Conservation (phyloP, 2,888 invertebrate species). For the Uloborus plumipes region DNA sequence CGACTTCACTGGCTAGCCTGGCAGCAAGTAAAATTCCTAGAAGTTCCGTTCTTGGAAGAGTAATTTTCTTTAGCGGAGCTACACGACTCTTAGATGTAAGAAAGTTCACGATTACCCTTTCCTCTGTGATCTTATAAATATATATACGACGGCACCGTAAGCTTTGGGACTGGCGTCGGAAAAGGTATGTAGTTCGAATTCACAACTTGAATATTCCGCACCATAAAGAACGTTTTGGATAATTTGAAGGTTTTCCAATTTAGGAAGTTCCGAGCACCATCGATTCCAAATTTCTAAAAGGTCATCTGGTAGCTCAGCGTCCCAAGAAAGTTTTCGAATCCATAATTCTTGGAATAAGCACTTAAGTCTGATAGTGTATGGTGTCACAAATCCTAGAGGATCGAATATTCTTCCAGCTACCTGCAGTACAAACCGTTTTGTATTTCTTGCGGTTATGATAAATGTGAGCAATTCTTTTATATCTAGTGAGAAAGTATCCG, state of each 20-base stretch:
- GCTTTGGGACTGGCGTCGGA: no score
- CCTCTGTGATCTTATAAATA: neutral
- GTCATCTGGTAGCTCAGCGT: no score
- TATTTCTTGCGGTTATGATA: neutral
- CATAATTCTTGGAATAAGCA: conserved; percentile 10
- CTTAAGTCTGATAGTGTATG: conserved; percentile 7
- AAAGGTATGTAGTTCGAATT: no score
- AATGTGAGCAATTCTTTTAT: neutral
- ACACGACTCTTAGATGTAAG: conserved; percentile 2
- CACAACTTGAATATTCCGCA: neutral
- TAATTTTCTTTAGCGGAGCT: neutral
- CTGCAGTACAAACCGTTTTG: no score
- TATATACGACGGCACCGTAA: no score
- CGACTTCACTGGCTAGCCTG: neutral
- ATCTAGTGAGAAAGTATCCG: no score
- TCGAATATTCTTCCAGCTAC: no score
- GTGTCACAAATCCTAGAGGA: no score
- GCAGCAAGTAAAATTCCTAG: conserved; percentile 11
- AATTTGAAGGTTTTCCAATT: neutral
- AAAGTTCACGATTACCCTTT: neutral
- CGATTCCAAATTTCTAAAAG: no score
- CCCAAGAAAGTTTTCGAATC: neutral
- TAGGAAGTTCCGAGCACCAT: neutral
- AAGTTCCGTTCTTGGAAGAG: no score
- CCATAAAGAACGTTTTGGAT: neutral